A percentile compares a stretch with the other conserved stretches of the same genome.
Conservation (phyloP, 1,140 invertebrate species). For the Coenobita brevimanus region DNA sequence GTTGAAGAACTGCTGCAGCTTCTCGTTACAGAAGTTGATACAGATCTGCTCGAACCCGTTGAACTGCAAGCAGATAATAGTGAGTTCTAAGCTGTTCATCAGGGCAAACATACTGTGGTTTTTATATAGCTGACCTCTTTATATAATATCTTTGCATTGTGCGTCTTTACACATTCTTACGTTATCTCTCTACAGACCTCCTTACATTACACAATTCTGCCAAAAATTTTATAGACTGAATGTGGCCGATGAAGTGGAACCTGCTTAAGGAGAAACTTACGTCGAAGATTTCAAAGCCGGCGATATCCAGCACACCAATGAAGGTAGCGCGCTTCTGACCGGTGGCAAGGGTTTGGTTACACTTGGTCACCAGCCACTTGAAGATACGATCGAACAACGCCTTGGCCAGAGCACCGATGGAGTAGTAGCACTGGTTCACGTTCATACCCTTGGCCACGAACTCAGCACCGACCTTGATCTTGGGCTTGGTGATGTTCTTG, state of each 20-base stretch:
- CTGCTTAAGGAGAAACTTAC: slow-evolving; percentile 85
- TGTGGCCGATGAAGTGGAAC: too few relatives aligned
- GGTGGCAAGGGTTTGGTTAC: slow-evolving; percentile 78
- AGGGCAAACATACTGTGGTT: too few relatives aligned
- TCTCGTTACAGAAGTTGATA: slow-evolving; percentile 54
- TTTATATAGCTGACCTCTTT: too few relatives aligned
- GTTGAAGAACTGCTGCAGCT: slow-evolving; percentile 58
- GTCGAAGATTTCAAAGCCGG: slow-evolving; percentile 96
- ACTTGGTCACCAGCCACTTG: slow-evolving; percentile 76
- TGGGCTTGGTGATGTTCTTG: slow-evolving; percentile 55
- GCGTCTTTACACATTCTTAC: too few relatives aligned
- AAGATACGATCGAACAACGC: slow-evolving; percentile 93
- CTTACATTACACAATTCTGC: too few relatives aligned
- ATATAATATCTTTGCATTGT: too few relatives aligned
- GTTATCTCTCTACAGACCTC: too few relatives aligned
- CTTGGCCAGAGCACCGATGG: slow-evolving; percentile 96
- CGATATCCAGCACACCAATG: slow-evolving; percentile 87
- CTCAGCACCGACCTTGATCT: slow-evolving; percentile 60
- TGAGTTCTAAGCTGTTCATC: too few relatives aligned
- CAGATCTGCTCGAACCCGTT: slow-evolving; percentile 70
- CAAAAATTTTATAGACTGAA: too few relatives aligned
- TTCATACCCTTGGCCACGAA: slow-evolving; percentile 54
- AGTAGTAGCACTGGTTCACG: slow-evolving; percentile 85
- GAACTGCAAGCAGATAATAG: slow-evolving; percentile 42
- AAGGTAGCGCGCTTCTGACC: slow-evolving; percentile 97